Evolutionary conservation across 2,113 vertebrate genomes (phyloP), one percentile per base, ranked within the genome.

Genomic region (Cricetomys ansorgei): DNA sequence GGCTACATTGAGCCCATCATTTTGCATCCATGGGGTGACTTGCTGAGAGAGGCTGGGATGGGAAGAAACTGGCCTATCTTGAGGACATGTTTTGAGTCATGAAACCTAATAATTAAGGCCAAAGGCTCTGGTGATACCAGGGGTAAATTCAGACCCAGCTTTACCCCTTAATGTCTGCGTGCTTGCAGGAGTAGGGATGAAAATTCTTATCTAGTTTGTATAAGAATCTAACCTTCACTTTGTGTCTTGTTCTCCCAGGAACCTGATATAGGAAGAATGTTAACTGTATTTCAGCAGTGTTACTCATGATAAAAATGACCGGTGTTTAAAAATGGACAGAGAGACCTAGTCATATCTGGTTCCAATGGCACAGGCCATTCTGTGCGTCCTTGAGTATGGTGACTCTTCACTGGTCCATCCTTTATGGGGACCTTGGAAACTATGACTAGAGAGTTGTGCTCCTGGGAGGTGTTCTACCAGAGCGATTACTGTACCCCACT

Each of bases 221-320:
- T 37, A 80, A 31, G 65, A 94, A 95, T 62, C 73, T 85, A 96
- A 85, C 25, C 43, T 96, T 91, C 15, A 8, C 67, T 96, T 79
- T 87, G 62, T 92, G 16, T 81, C 43, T 50, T 37, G 23, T 85
- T 69, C 59, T 9, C 27, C 45, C 57, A 70, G 70, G 76, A 94
- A 34, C 12, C 53, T 50, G 53, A 57, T 84, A 40, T 59, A 72
- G n/a, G 62, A 43, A 55, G n/a, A 55, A 57, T n/a, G 34, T 53
- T 69, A 53, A 1, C 16, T 59, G 21, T 16, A 37, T 64, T 53
- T 64, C 55, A 12, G 34, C 62, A 75, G 43, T 45, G 5, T 72
- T 62, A 23, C 48, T 79, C 67, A 23, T 48, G 80, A 64, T 92
- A 88, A 94, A 92, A 89, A 77, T n/a, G 50, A 73, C 57, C 7